Conservation (phyloP, 2,888 invertebrate genomes). For the Thera britannica region DNA sequence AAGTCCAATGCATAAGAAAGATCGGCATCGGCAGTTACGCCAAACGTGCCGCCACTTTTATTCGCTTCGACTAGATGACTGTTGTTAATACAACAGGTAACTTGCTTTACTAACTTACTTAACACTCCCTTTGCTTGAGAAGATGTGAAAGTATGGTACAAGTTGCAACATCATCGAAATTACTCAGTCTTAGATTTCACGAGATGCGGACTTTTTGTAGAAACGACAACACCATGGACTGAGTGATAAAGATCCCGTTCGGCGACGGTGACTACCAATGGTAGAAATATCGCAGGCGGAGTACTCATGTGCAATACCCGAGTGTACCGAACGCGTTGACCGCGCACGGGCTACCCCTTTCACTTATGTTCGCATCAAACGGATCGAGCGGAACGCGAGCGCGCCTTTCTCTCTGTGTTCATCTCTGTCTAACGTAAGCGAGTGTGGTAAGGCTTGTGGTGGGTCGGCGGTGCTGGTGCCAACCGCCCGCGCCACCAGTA, state of each 20-base stretch:
- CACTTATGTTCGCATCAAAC: conserved; percentile 78
- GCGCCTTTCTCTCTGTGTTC: conserved; percentile 81
- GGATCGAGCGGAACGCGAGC: conserved; percentile 75
- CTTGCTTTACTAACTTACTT: neutral
- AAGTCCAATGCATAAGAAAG: conserved; percentile 31
- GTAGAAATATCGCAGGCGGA: conserved; percentile 58
- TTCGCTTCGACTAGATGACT: neutral
- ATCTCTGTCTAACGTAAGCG: conserved; percentile 77
- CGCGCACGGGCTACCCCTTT: conserved; percentile 80
- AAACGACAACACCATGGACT: conserved; percentile 42
- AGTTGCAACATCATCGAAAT: conserved; percentile 13
- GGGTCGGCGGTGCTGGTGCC: conserved; percentile 61
- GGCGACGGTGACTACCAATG: conserved; percentile 9
- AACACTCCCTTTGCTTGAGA: neutral
- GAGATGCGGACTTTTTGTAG: conserved; percentile 25
- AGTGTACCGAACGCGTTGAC: conserved; percentile 67
- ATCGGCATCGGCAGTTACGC: conserved; percentile 1
- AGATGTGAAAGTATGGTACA: conserved; percentile 13
- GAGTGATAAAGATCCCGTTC: conserved; percentile 46
- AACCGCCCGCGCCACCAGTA: conserved; percentile 73
- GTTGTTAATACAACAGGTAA: neutral
- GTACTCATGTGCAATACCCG: conserved; percentile 58
- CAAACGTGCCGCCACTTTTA: neutral
- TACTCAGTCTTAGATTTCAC: conserved; percentile 1
- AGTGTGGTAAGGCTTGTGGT: conserved; percentile 67